Conservation (phyloP, 1,140 invertebrate species). For the Achatina immaculata region DNA sequence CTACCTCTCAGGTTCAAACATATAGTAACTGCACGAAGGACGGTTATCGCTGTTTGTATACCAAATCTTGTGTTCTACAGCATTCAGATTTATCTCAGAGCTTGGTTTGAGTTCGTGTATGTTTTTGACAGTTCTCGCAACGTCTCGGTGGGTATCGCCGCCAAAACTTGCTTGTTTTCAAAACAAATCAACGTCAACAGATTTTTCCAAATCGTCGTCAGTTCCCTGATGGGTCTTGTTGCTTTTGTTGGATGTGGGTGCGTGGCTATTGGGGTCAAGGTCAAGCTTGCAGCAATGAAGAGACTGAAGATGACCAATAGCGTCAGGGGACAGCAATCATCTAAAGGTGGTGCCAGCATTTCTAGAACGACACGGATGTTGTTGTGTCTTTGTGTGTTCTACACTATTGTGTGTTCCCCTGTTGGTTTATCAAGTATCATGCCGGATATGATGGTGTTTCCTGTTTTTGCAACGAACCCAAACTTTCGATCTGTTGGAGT, state of each 20-base stretch:
- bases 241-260: background rate
- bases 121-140: background rate
- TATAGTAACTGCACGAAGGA: slow-evolving; percentile 13
- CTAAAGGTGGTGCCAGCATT: background rate
- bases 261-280: background rate
- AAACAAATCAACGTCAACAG: background rate
- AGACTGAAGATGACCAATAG: background rate
- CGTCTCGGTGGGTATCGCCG: background rate
- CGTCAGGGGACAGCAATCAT: too few species aligned
- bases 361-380: slow-evolving; percentile 3
- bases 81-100: background rate
- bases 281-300: slow-evolving; percentile 2
- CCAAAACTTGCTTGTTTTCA: background rate
- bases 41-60: background rate
- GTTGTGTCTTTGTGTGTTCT: background rate
- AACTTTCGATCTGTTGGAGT: background rate
- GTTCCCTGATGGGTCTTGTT: background rate
- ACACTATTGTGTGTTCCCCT: background rate
- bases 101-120: slow-evolving; percentile 15
- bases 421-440: background rate
- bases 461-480: background rate
- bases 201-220: background rate
- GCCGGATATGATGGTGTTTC: background rate
- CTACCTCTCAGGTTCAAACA: background rate
- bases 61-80: background rate